Percentiles rank a stretch among this genome's conserved stretches.
These are phyloP conservation scores for Dendrophyllia cribrosa DNA, from an alignment of 64 coral and sea anemone genomes.

Conservation along the genomic window DNA sequence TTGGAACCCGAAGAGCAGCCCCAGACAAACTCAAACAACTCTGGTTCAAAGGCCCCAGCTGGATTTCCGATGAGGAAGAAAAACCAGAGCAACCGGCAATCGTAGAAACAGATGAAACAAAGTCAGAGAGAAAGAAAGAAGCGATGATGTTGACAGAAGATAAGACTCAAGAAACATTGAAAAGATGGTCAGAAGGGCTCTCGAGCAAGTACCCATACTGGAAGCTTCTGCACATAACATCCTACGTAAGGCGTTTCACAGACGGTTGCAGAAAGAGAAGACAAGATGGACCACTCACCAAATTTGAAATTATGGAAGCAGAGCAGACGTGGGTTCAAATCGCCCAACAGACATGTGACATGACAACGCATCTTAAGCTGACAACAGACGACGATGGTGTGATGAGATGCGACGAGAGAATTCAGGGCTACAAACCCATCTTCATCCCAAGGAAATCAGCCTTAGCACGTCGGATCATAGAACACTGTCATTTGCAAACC, in stretches of 20 bases:
- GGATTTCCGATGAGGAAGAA: not conserved
- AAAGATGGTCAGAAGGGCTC: not conserved
- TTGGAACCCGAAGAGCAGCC: conserved; percentile 15
- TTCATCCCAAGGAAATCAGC: conserved; percentile 10
- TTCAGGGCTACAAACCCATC: conserved; percentile 15
- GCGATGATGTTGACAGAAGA: not conserved
- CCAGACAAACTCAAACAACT: conserved; percentile 18
- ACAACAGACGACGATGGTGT: conserved; percentile 4
- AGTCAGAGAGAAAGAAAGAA: not conserved
- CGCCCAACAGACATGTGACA: not conserved
- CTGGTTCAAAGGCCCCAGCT: conserved; percentile 31
- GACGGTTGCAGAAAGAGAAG: no score
- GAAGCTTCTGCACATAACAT: no score
- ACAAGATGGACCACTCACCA: conserved; percentile 7
- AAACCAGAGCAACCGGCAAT: conserved; percentile 22
- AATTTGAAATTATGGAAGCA: no score
- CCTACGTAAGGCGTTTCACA: no score
- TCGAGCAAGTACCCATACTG: no score
- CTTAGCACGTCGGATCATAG: not conserved
- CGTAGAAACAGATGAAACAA: not conserved
- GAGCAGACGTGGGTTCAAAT: no score
- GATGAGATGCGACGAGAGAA: conserved; percentile 1
- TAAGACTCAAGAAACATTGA: not conserved
- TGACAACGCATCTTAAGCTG: not conserved
- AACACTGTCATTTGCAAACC: conserved; percentile 14